Percentiles rank a stretch among this genome's conserved stretches.
phyloP scores from a whole-genome alignment of 2,113 vertebrate species.

The Erythrocercus mccallii region DNA sequence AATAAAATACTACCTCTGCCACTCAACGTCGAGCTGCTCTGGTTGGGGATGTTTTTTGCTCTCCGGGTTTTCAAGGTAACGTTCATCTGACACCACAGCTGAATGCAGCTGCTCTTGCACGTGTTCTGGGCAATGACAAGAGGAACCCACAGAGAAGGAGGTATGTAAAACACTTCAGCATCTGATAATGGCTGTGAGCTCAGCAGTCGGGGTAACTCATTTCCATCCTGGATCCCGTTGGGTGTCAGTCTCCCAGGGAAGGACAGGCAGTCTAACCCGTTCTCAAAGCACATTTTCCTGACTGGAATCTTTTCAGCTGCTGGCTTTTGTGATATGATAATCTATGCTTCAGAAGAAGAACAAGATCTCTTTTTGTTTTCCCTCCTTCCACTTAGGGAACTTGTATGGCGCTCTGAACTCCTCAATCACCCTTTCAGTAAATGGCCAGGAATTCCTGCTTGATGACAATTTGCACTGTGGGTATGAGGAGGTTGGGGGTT shows the following conservation, averaged over 20 bases:
- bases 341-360: neutral
- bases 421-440: neutral
- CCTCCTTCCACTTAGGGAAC: neutral
- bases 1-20: constrained; percentile 73
- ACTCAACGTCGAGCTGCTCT: neutral
- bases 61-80: neutral
- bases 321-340: neutral
- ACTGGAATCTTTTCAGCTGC: neutral
- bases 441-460: neutral
- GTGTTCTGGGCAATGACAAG: neutral
- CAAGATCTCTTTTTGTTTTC: neutral
- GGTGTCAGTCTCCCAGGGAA: neutral
- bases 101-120: neutral
- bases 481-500: neutral
- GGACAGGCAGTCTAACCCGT: neutral
- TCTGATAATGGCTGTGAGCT: neutral
- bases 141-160: neutral
- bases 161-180: neutral
- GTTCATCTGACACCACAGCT: neutral
- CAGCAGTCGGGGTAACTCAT: neutral
- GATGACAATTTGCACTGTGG: neutral
- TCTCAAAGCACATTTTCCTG: neutral
- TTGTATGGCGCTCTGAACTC: neutral
- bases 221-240: neutral
- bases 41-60: neutral